These are phyloP conservation scores for Cheiracanthium punctorium DNA, from an alignment of 2,888 invertebrate species.

Conservation along the genomic window DNA sequence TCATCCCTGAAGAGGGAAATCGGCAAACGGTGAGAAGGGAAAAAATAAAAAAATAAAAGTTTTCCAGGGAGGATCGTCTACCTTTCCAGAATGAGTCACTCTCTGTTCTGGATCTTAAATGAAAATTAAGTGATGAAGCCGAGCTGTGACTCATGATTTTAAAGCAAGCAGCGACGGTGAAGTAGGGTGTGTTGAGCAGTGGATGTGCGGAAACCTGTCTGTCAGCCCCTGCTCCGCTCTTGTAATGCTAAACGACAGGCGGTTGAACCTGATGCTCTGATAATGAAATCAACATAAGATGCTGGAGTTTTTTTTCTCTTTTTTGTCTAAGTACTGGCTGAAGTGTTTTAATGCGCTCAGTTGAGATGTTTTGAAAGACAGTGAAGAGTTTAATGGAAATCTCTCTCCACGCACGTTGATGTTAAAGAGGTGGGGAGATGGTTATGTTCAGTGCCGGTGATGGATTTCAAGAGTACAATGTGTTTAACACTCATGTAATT, in stretches of 20 bases:
- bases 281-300: background rate
- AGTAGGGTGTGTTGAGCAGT: background rate
- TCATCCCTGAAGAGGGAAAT: background rate
- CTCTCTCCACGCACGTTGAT: too few relatives aligned
- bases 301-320: too few relatives aligned
- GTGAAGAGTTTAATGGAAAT: background rate
- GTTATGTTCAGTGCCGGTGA: too few relatives aligned
- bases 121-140: slow-evolving; percentile 64
- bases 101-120: slow-evolving; percentile 54
- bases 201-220: slow-evolving; percentile 9
- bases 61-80: background rate
- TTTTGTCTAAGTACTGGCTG: background rate
- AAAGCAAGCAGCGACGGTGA: slow-evolving; percentile 15
- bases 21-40: too few relatives aligned
- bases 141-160: slow-evolving; percentile 22
- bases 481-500: too few relatives aligned
- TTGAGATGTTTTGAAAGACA: background rate
- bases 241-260: background rate
- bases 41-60: background rate
- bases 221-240: background rate
- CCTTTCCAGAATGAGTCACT: slow-evolving; percentile 20
- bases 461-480: too few relatives aligned
- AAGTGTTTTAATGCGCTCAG: background rate
- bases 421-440: too few relatives aligned
- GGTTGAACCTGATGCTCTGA: slow-evolving; percentile 2